Percentiles rank a stretch among this genome's conserved stretches.
phyloP scores from a whole-genome alignment of 2,888 invertebrate species.

The Drosophila histrio region DNA sequence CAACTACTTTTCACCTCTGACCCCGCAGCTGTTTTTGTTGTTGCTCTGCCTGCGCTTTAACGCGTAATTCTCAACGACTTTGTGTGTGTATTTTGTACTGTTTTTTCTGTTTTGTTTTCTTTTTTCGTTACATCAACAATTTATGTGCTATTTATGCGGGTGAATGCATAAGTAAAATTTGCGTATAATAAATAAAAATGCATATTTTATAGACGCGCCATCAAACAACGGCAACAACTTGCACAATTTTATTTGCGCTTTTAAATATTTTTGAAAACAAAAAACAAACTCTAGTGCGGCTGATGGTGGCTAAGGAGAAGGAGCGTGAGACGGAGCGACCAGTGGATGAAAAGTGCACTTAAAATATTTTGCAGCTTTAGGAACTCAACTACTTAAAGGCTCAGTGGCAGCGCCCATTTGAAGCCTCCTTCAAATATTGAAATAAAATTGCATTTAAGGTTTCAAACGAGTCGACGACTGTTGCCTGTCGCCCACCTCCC shows the following conservation, averaged over 20 bases:
- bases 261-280: slow-evolving; percentile 30
- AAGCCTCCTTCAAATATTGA: slow-evolving; percentile 65
- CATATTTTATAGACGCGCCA: slow-evolving; percentile 52
- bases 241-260: slow-evolving; percentile 28
- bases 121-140: slow-evolving; percentile 43
- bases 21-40: slow-evolving; percentile 4
- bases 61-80: slow-evolving; percentile 24
- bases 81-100: slow-evolving; percentile 36
- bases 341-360: slow-evolving; percentile 19
- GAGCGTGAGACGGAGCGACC: background rate
- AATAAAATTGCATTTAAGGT: slow-evolving; percentile 65
- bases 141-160: slow-evolving; percentile 65
- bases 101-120: slow-evolving; percentile 14
- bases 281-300: background rate
- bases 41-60: slow-evolving; percentile 33
- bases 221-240: slow-evolving; percentile 14
- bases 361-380: slow-evolving; percentile 36
- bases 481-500: background rate
- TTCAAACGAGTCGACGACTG: slow-evolving; percentile 6
- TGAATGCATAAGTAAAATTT: slow-evolving; percentile 71
- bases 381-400: slow-evolving; percentile 44
- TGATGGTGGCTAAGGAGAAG: no score
- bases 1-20: slow-evolving; percentile 47
- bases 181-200: slow-evolving; percentile 65
- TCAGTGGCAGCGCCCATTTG: slow-evolving; percentile 33